Conservation (phyloP, 2,888 invertebrate genomes). For the Tinea trinotella region DNA sequence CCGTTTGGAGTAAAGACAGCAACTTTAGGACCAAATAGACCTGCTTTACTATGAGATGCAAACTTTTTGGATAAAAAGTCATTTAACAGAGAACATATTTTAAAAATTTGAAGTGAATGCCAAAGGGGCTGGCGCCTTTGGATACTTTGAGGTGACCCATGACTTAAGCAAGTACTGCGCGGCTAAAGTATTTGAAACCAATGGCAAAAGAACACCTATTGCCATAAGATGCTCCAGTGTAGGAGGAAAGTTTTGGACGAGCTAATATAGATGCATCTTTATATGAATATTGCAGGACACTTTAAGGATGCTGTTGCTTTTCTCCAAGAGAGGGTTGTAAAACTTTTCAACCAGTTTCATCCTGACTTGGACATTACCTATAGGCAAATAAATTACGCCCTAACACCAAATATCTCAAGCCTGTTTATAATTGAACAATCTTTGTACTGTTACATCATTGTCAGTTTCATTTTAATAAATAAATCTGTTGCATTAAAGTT, state of each 20-base stretch:
- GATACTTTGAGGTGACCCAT: slow-evolving; percentile 82
- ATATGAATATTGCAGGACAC: slow-evolving; percentile 85
- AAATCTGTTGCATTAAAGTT: no score
- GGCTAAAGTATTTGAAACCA: slow-evolving; percentile 76
- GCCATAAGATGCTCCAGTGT: slow-evolving; percentile 82
- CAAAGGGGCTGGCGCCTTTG: slow-evolving; percentile 87
- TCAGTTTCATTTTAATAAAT: no score
- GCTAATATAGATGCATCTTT: slow-evolving; percentile 79
- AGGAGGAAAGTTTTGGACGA: slow-evolving; percentile 83
- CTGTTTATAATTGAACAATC: slow-evolving; percentile 59
- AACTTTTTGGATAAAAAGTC: no score
- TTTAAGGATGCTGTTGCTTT: slow-evolving; percentile 85
- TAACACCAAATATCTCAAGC: slow-evolving; percentile 72
- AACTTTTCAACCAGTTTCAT: slow-evolving; percentile 86
- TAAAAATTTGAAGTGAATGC: slow-evolving; percentile 45
- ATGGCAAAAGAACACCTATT: slow-evolving; percentile 80
- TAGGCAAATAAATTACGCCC: slow-evolving; percentile 76
- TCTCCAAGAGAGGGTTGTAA: slow-evolving; percentile 89
- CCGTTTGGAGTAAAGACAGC: no score
- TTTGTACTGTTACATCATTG: neutral
- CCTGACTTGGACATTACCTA: slow-evolving; percentile 83
- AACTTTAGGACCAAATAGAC: no score
- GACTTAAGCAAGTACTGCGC: slow-evolving; percentile 80
- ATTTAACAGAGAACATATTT: no score
- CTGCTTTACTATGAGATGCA: no score